Evolutionary conservation across 2,888 invertebrate species (phyloP).

Genomic region (Oscheius myriophilus): DNA sequence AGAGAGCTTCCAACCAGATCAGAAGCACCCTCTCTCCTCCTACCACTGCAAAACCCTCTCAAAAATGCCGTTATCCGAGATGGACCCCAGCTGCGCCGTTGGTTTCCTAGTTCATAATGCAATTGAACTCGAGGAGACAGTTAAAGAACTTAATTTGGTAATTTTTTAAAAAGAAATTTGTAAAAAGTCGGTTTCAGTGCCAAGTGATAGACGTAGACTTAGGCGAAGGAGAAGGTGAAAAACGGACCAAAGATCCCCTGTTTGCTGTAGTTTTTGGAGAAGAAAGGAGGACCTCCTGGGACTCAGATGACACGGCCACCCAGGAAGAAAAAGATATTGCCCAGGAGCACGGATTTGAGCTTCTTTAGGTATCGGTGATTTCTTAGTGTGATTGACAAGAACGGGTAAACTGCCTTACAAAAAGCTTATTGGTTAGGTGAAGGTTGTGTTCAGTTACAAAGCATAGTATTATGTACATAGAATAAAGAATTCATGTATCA

Average conservation of each 20-base stretch:
- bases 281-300: constrained; percentile 17
- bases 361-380: constrained; percentile 25
- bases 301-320: constrained; percentile 6
- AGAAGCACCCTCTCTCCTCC: constrained; percentile 25
- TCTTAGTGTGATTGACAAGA: background rate
- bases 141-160: constrained; percentile 42
- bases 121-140: constrained; percentile 40
- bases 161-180: background rate
- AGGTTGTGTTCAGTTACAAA: background rate
- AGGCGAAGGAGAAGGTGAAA: constrained; percentile 46
- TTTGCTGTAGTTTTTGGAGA: constrained; percentile 50
- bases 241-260: constrained; percentile 47
- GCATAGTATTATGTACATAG: background rate
- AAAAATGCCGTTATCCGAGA: constrained; percentile 47
- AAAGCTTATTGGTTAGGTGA: background rate
- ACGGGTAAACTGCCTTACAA: background rate
- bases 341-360: constrained; percentile 46
- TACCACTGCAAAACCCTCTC: constrained; percentile 54
- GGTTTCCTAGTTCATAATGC: constrained; percentile 50
- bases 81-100: constrained; percentile 64
- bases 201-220: constrained; percentile 56
- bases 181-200: constrained; percentile 44
- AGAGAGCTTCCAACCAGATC: background rate
- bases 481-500: too few species aligned
- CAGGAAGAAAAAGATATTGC: constrained; percentile 38